A percentile compares a stretch with the other conserved stretches of the same genome.
phyloP scores from a whole-genome alignment of 2,113 vertebrate species.

The Anser brachyrhynchus region DNA sequence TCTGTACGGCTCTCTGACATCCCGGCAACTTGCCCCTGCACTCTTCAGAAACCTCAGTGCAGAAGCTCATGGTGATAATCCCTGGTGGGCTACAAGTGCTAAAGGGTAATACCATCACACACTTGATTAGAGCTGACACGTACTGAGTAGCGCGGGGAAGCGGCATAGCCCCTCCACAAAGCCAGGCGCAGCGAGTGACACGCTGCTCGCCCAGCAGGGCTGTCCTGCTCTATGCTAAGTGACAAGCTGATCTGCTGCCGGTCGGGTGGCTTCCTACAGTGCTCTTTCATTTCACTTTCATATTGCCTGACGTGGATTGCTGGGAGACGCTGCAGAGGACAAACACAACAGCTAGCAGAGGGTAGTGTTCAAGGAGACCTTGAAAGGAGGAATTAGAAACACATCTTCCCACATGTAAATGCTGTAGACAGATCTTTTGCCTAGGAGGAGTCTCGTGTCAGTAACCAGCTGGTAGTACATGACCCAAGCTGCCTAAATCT shows the following conservation, averaged over 20 bases:
- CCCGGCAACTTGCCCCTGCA: not conserved
- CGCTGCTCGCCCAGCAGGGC: not conserved
- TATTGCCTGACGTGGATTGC: not conserved
- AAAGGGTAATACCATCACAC: not conserved
- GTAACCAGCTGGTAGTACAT: not conserved
- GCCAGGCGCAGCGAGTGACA: not conserved
- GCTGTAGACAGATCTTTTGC: not conserved
- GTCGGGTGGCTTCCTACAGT: not conserved
- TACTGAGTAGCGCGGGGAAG: not conserved
- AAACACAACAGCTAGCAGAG: not conserved
- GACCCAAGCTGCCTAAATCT: slow-evolving; percentile 14
- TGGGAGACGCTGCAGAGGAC: accelerated
- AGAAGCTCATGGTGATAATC: not conserved
- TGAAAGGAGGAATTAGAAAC: not conserved
- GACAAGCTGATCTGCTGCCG: not conserved
- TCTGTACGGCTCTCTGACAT: not conserved
- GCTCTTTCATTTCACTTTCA: not conserved
- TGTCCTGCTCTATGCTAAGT: not conserved
- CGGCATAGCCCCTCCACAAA: not conserved
- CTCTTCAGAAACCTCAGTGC: not conserved
- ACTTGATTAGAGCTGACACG: not conserved
- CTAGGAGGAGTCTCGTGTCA: not conserved
- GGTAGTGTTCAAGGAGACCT: not conserved
- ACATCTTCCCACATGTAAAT: not conserved
- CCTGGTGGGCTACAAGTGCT: not conserved